Evolutionary conservation across 2,797 vertebrate genomes (phyloP), one percentile per base, ranked within the genome.

Genomic region (Enteromius argenteus): DNA sequence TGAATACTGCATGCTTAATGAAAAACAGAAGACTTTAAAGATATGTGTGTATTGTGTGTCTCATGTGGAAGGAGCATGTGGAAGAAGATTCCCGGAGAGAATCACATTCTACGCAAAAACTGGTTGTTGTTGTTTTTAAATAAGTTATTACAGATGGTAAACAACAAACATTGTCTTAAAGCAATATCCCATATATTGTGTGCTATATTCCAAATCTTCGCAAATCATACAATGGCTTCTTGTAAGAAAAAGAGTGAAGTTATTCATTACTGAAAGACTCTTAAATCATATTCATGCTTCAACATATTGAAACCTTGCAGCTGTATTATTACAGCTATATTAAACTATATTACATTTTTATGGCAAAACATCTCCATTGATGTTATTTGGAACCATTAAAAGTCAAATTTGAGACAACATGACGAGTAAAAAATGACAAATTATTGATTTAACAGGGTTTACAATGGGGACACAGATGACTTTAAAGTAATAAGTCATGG

Each of bases 1-100:
- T 58, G 17, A 81, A 46, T 58, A 21, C 27, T 23, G 23, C 44
- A 42, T 75, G 13, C 75, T 66, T 83, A 39, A 66, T 75, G 42
- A 37, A 4, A 46, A 60, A 74, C 56, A 35, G 58, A 37, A 35
- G 46, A 35, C 21, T n/a, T 56, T 17, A 23, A 53, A 56, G 49
- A 56, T 56, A 37, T 75, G 58, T 3, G 23, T 62, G 27, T 62
- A 15, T 30, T 30, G 19, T 1, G 44, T 74, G 17, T 53, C 6
- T 49, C 42, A 10, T 6, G 13, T 56, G 11, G 19, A 53, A 44
- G n/a, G 14, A 44, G 13, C 23, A 3, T 1, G 19, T 46, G 13
- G 44, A 46, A 73, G 30, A 51, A 51, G 8, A 53, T n/a, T n/a
- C 30, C 30, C 19, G 35, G 30, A 74, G 6, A 35, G 23, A 32